Evolutionary conservation across 2,113 vertebrate genomes (phyloP).

Genomic region (Rhagologus leucostigma): DNA sequence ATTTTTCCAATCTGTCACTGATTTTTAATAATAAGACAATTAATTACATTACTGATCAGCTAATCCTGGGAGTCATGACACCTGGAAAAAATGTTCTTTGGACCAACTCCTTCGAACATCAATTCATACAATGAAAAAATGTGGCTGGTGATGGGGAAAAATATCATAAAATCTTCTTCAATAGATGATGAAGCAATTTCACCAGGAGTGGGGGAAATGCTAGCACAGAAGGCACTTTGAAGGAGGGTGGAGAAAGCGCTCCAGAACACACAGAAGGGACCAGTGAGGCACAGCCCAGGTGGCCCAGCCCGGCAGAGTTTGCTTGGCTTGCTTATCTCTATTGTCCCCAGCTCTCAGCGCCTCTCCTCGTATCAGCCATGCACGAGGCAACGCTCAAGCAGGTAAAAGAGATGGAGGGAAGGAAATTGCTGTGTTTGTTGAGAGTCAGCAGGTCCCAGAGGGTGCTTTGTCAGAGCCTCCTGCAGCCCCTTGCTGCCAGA

Average conservation of each 20-base stretch:
- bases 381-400: background rate
- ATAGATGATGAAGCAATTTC: background rate
- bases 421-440: background rate
- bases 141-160: background rate
- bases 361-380: background rate
- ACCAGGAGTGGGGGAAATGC: background rate
- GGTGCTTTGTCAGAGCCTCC: constrained; percentile 30
- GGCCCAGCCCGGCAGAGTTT: background rate
- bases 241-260: background rate
- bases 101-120: background rate
- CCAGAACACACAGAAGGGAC: background rate
- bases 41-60: background rate
- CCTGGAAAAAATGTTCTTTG: background rate
- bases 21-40: background rate
- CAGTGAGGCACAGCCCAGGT: background rate
- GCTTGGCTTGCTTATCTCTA: background rate
- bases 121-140: background rate
- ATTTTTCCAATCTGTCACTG: background rate
- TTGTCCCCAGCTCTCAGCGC: background rate
- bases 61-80: background rate
- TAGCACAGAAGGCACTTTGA: background rate
- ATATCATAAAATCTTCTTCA: background rate
- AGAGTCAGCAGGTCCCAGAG: constrained; percentile 41
- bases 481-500: constrained; percentile 18
- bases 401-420: background rate